These are phyloP conservation scores for Monodelphis domestica DNA, from an alignment of 2,797 vertebrate species.

Conservation along the genomic window DNA sequence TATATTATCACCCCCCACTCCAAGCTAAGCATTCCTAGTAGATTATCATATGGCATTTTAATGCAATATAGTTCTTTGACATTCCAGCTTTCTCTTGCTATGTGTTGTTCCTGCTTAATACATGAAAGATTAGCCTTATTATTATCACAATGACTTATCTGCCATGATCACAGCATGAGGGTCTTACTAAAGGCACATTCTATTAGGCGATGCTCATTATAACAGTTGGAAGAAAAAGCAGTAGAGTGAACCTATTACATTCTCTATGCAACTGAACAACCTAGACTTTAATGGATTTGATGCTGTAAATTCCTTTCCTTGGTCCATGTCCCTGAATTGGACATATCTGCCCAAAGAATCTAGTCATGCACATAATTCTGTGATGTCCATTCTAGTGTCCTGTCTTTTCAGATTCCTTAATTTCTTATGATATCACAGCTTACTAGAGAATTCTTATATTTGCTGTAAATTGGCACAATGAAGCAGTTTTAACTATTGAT, in stretches of 20 bases:
- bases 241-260: conserved; percentile 27
- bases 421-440: neutral
- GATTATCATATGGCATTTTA: neutral
- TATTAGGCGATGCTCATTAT: conserved; percentile 61
- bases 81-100: neutral
- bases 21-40: neutral
- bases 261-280: conserved; percentile 14
- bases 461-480: neutral
- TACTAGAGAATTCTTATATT: neutral
- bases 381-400: neutral
- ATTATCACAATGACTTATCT: conserved; percentile 46
- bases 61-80: neutral
- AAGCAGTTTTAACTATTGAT: neutral
- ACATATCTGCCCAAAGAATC: conserved; percentile 16
- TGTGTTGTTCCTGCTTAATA: conserved; percentile 36
- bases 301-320: conserved; percentile 7
- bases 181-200: conserved; percentile 19
- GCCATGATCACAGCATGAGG: conserved; percentile 21
- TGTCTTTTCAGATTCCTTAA: neutral
- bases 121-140: conserved; percentile 37
- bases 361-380: neutral
- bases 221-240: conserved; percentile 64
- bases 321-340: conserved; percentile 1
- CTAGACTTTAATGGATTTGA: conserved; percentile 62
- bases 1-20: neutral